Conservation (phyloP, 2,113 vertebrate genomes). For the Gasterosteus aculeatus region DNA sequence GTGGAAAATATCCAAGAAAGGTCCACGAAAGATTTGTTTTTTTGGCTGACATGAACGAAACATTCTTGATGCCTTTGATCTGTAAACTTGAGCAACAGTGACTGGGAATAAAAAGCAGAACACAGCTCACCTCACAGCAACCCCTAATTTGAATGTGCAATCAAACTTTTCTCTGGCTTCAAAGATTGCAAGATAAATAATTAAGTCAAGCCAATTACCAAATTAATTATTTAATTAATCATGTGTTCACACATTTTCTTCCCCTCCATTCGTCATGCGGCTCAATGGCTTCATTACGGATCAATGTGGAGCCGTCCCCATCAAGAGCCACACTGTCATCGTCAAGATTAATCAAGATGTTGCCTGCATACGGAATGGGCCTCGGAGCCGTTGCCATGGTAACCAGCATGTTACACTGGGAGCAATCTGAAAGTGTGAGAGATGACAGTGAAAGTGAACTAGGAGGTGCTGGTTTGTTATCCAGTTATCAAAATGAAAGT, state of each 20-base stretch:
- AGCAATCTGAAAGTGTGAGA: conserved; percentile 28
- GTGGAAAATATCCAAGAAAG: conserved; percentile 5
- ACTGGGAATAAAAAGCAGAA: conserved; percentile 35
- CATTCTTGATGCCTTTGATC: conserved; percentile 19
- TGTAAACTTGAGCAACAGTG: conserved; percentile 3
- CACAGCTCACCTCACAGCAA: conserved; percentile 37
- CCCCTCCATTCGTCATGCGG: conserved; percentile 74
- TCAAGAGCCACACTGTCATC: conserved; percentile 77
- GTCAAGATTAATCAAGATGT: conserved; percentile 81
- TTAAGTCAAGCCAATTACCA: conserved; percentile 69
- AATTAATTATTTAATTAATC: conserved; percentile 81
- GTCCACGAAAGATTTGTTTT: conserved; percentile 6
- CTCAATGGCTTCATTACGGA: conserved; percentile 81
- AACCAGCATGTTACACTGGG: conserved; percentile 49
- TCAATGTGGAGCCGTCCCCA: conserved; percentile 78
- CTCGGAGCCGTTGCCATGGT: conserved; percentile 57
- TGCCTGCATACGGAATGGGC: conserved; percentile 72
- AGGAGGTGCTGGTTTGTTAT: background rate
- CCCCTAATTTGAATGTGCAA: conserved; percentile 50
- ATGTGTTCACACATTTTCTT: conserved; percentile 71
- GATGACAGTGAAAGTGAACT: conserved; percentile 15
- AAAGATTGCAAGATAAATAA: conserved; percentile 74
- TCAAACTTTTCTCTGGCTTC: conserved; percentile 60
- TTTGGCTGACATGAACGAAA: conserved; percentile 6
- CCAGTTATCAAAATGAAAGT: conserved; percentile 3